Evolutionary conservation across 2,888 invertebrate genomes (phyloP).

Genomic region (Aspidiotus rigidus): DNA sequence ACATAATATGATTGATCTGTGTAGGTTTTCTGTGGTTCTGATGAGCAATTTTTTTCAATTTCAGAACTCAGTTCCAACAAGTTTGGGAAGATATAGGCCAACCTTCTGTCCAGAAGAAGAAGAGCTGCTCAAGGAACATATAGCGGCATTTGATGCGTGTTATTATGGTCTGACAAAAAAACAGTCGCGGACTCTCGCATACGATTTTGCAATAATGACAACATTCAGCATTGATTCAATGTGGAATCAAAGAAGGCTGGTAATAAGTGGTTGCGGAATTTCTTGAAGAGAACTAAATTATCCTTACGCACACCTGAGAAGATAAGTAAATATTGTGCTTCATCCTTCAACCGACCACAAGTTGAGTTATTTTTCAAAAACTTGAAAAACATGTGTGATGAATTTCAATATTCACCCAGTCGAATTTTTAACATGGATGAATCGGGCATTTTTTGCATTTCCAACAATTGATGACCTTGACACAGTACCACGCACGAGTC

Average conservation of each 20-base stretch:
- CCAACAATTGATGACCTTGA: too few species aligned
- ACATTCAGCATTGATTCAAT: constrained; percentile 37
- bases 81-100: constrained; percentile 10
- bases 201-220: constrained; percentile 35
- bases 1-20: background rate
- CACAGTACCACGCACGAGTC: too few species aligned
- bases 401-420: constrained; percentile 30
- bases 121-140: constrained; percentile 5
- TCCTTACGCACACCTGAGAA: constrained; percentile 13
- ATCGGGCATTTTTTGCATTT: constrained; percentile 35
- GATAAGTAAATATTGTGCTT: constrained; percentile 1
- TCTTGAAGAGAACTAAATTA: constrained; percentile 30
- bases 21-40: background rate
- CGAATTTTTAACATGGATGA: constrained; percentile 36
- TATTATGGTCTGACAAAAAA: constrained; percentile 15
- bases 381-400: constrained; percentile 24
- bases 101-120: constrained; percentile 1
- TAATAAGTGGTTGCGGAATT: constrained; percentile 35
- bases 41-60: background rate
- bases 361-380: constrained; percentile 31
- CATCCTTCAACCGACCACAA: constrained; percentile 11
- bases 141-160: background rate
- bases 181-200: constrained; percentile 25
- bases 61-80: constrained; percentile 3
- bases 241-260: constrained; percentile 35